These are phyloP conservation scores for Halocaridina rubra DNA, from an alignment of 2,888 invertebrate species.

Conservation along the genomic window DNA sequence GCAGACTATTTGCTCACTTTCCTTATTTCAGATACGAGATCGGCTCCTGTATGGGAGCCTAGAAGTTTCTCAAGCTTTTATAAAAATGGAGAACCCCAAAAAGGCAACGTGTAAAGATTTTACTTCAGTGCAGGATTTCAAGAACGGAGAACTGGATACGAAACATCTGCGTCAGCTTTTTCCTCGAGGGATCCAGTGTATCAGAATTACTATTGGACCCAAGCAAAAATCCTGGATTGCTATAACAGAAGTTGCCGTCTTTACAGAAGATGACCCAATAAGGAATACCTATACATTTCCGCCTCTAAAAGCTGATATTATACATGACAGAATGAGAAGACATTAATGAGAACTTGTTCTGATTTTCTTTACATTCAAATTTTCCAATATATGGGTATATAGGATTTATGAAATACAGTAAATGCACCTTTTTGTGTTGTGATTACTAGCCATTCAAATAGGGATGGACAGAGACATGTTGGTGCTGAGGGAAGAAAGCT, in stretches of 20 bases:
- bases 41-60: constrained; percentile 65
- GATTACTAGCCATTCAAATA: no score
- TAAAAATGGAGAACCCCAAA: constrained; percentile 59
- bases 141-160: constrained; percentile 66
- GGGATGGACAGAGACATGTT: no score
- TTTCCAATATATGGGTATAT: no score
- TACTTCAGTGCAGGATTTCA: constrained; percentile 65
- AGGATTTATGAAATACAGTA: no score
- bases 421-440: no score
- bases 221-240: constrained; percentile 68
- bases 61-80: constrained; percentile 65
- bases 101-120: constrained; percentile 65
- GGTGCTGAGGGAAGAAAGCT: no score
- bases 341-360: no score
- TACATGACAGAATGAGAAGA: background rate
- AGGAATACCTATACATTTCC: background rate
- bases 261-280: constrained; percentile 61
- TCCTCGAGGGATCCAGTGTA: constrained; percentile 66
- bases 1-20: background rate
- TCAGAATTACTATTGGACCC: constrained; percentile 67
- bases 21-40: constrained; percentile 36
- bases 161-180: constrained; percentile 64
- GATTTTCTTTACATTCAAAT: no score
- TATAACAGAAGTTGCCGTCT: constrained; percentile 68
- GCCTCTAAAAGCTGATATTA: background rate